phyloP scores from a whole-genome alignment of 2,888 invertebrate genomes.

The Harpalus rufipes region DNA sequence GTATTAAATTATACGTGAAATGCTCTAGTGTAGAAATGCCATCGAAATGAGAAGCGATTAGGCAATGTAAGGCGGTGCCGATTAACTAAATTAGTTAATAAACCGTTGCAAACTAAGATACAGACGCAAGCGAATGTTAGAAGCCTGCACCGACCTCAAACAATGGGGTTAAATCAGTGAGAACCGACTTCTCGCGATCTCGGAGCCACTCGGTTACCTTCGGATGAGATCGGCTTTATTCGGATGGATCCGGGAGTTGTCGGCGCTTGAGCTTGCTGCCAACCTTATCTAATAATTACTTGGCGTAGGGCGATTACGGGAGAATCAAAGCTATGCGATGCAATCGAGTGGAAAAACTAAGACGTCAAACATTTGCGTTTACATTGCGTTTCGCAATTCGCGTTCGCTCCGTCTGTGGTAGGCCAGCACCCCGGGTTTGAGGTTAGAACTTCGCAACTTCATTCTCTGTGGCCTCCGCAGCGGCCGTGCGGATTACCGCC shows the following conservation, averaged over 20 bases:
- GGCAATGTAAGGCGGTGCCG: slow-evolving; percentile 61
- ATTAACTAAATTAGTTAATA: slow-evolving; percentile 67
- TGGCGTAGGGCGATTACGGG: slow-evolving; percentile 52
- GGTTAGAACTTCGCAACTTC: slow-evolving; percentile 55
- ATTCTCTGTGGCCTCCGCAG: slow-evolving; percentile 37
- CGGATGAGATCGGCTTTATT: slow-evolving; percentile 14
- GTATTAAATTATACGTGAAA: slow-evolving; percentile 65
- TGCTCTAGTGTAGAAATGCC: slow-evolving; percentile 59
- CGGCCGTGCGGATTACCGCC: slow-evolving; percentile 46
- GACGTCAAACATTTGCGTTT: slow-evolving; percentile 61
- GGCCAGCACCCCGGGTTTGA: slow-evolving; percentile 36
- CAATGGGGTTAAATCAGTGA: slow-evolving; percentile 58
- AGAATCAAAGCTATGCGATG: slow-evolving; percentile 54
- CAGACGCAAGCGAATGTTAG: slow-evolving; percentile 57
- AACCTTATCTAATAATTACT: slow-evolving; percentile 63
- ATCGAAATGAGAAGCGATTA: slow-evolving; percentile 64
- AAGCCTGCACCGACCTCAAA: slow-evolving; percentile 49
- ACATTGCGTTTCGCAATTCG: slow-evolving; percentile 47
- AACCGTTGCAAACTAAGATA: slow-evolving; percentile 62
- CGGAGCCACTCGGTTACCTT: slow-evolving; percentile 43
- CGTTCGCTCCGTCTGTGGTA: slow-evolving; percentile 42
- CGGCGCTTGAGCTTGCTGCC: slow-evolving; percentile 31
- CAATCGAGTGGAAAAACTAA: slow-evolving; percentile 62
- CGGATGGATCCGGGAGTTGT: slow-evolving; percentile 18
- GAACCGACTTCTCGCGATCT: slow-evolving; percentile 22